phyloP scores from a whole-genome alignment of 92 coral and sea anemone genomes.

The Palythoa grandis region DNA sequence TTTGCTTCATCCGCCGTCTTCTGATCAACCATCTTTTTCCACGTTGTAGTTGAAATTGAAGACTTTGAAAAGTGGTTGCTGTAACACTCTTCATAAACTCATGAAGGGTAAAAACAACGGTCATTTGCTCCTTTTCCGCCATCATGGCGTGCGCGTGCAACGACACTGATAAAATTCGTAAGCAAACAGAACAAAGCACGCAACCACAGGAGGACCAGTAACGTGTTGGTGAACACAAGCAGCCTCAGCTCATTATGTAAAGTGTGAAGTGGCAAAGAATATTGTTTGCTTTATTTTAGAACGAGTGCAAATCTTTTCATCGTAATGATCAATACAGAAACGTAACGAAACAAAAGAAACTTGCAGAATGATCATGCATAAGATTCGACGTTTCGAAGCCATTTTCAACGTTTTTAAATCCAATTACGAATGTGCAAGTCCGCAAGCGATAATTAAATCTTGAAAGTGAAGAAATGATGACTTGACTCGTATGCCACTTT shows the following conservation, averaged over 20 bases:
- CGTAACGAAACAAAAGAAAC: too few species aligned
- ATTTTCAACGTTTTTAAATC: too few species aligned
- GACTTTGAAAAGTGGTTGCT: background rate
- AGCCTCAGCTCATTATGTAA: background rate
- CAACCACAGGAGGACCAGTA: background rate
- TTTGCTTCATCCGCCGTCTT: conserved; percentile 1
- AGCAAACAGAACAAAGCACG: background rate
- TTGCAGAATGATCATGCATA: too few species aligned
- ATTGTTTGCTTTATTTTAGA: too few species aligned
- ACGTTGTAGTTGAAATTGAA: background rate
- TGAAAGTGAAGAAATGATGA: too few species aligned
- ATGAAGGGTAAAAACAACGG: conserved; percentile 22
- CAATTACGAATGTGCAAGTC: too few species aligned
- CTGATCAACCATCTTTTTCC: conserved; percentile 24
- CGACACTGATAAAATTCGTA: conserved; percentile 6
- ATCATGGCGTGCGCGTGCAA: conserved; percentile 44
- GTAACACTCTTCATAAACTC: background rate
- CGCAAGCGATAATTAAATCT: too few species aligned
- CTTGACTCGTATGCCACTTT: too few species aligned
- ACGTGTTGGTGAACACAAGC: background rate
- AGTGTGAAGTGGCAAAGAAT: too few species aligned
- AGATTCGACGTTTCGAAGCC: too few species aligned
- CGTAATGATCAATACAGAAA: too few species aligned
- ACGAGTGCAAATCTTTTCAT: too few species aligned
- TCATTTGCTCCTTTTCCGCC: conserved; percentile 39